Evolutionary conservation across 1,140 invertebrate genomes (phyloP).

Genomic region (Odontomachus brunneus): DNA sequence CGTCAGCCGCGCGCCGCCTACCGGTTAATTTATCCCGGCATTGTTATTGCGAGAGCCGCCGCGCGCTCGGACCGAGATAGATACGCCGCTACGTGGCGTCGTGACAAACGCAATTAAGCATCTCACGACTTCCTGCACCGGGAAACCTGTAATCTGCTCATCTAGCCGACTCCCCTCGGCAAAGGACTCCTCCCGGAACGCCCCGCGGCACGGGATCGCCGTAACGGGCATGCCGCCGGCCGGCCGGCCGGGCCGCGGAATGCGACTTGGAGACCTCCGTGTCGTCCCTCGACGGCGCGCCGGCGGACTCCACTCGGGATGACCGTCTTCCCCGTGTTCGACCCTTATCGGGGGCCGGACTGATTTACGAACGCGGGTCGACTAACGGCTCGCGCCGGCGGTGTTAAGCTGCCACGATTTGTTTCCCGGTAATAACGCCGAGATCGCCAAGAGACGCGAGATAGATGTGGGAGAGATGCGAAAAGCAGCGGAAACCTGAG

Average conservation of each 20-base stretch:
- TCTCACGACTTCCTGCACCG: conserved; percentile 54
- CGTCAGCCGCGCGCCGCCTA: conserved; percentile 65
- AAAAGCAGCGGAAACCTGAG: no score
- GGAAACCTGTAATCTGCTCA: conserved; percentile 54
- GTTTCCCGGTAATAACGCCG: conserved; percentile 32
- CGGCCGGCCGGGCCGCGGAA: conserved; percentile 43
- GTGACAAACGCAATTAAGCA: conserved; percentile 67
- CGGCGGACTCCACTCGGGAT: not conserved
- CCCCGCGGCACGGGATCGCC: conserved; percentile 39
- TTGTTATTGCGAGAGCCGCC: conserved; percentile 63
- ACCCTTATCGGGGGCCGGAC: conserved; percentile 30
- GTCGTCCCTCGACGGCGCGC: not conserved
- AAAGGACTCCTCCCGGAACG: conserved; percentile 31
- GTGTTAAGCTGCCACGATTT: conserved; percentile 27
- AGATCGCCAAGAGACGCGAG: not conserved
- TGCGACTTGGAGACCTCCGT: conserved; percentile 44
- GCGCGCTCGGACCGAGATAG: conserved; percentile 53
- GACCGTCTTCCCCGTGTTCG: conserved; percentile 7
- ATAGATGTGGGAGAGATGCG: not conserved
- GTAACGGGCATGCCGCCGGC: conserved; percentile 30
- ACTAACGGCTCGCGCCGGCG: conserved; percentile 20
- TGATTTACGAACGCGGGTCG: conserved; percentile 47
- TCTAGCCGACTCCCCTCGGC: conserved; percentile 25
- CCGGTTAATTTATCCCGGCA: conserved; percentile 75
- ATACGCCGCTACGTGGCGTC: conserved; percentile 41